Evolutionary conservation across 2,113 vertebrate genomes (phyloP).

Genomic region (Ploceus nigricollis): DNA sequence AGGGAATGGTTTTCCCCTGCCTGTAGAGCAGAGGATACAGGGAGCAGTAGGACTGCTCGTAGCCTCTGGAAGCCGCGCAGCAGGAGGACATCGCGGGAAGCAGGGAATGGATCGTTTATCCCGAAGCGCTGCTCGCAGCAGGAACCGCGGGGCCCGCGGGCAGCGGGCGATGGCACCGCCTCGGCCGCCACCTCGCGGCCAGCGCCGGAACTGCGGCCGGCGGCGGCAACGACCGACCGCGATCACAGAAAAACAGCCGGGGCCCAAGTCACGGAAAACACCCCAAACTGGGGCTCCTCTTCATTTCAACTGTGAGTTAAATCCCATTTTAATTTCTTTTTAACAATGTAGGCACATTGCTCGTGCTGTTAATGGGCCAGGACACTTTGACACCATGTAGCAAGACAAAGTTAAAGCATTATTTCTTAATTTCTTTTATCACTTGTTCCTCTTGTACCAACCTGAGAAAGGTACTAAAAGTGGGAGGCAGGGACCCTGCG

Average conservation of each 20-base stretch:
- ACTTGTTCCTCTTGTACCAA: not conserved
- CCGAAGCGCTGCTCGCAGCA: not conserved
- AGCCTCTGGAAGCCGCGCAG: not conserved
- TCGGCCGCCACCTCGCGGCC: not conserved
- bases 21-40: fast-evolving
- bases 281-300: fast-evolving
- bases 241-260: fast-evolving
- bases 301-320: no score
- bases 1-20: not conserved
- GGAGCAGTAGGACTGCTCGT: fast-evolving
- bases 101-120: fast-evolving
- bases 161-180: not conserved
- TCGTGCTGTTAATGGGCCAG: not conserved
- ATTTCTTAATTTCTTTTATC: not conserved
- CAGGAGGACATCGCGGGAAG: fast-evolving
- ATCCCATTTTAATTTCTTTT: no score
- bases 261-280: fast-evolving
- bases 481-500: not conserved
- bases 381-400: not conserved
- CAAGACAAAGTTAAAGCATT: not conserved
- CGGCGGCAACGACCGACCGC: fast-evolving
- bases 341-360: fast-evolving
- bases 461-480: not conserved
- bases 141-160: not conserved
- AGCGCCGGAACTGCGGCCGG: not conserved